These are phyloP conservation scores for Lamellibrachia columna DNA, from an alignment of 2,888 invertebrate genomes.

Conservation along the genomic window DNA sequence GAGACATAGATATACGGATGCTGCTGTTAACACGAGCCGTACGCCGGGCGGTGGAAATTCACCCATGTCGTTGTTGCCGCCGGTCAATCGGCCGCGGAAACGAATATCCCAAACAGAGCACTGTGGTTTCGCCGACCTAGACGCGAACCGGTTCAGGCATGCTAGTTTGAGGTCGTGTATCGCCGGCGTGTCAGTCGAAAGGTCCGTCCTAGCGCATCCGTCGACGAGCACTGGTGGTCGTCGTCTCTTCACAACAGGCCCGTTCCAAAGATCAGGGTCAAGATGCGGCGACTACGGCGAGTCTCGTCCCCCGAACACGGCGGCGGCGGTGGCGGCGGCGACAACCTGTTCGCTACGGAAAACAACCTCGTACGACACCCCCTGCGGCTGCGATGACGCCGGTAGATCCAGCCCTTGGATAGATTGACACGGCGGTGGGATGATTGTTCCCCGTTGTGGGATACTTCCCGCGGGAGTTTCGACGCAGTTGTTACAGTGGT, in stretches of 20 bases:
- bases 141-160: background rate
- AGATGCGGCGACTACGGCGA: background rate
- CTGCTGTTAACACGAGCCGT: background rate
- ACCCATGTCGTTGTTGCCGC: background rate
- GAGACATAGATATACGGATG: background rate
- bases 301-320: background rate
- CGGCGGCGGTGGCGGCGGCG: background rate
- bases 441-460: background rate
- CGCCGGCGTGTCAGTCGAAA: background rate
- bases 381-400: background rate
- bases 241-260: background rate
- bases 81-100: background rate
- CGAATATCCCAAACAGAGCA: background rate
- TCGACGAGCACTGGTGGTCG: background rate
- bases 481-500: background rate
- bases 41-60: background rate
- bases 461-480: background rate
- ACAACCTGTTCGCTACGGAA: background rate
- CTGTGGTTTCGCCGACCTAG: background rate
- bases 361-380: background rate
- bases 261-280: constrained; percentile 16
- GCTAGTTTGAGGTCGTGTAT: background rate
- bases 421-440: background rate
- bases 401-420: background rate
- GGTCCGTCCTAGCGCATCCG: background rate